Conservation (phyloP, 2,113 vertebrate species). For the Barbus barbus region DNA sequence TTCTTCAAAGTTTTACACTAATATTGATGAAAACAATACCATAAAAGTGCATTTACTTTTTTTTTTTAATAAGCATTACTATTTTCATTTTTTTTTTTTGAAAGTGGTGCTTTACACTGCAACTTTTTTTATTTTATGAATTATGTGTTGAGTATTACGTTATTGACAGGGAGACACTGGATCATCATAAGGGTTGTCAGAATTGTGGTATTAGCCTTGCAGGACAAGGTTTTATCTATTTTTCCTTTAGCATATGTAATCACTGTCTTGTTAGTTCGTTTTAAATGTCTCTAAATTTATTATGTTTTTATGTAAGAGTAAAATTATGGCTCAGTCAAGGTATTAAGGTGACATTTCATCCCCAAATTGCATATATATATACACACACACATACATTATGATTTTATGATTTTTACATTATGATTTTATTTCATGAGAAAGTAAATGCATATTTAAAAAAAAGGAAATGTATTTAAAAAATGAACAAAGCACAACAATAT, state of each 20-base stretch:
- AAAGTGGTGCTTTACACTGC: not conserved
- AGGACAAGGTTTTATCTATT: constrained; percentile 66
- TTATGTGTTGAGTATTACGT: constrained; percentile 37
- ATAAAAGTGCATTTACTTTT: not conserved
- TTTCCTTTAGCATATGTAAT: not conserved
- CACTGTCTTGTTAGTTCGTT: not conserved
- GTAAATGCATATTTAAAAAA: no score
- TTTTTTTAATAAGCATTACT: not conserved
- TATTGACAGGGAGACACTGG: constrained; percentile 42
- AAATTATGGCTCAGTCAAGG: not conserved
- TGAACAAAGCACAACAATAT: not conserved
- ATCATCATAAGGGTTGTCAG: not conserved
- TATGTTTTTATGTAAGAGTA: not conserved
- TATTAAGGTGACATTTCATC: constrained; percentile 26
- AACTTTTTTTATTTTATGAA: not conserved
- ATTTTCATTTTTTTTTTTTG: not conserved
- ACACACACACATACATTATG: no score
- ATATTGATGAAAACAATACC: not conserved
- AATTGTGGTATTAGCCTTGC: constrained; percentile 71
- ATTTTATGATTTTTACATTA: no score
- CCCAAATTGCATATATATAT: not conserved
- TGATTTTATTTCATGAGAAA: no score
- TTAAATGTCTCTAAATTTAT: not conserved
- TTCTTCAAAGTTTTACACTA: not conserved
- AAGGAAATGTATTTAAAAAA: no score